Evolutionary conservation across 2,797 vertebrate species (phyloP).

Genomic region (Halcyon smyrnensis): DNA sequence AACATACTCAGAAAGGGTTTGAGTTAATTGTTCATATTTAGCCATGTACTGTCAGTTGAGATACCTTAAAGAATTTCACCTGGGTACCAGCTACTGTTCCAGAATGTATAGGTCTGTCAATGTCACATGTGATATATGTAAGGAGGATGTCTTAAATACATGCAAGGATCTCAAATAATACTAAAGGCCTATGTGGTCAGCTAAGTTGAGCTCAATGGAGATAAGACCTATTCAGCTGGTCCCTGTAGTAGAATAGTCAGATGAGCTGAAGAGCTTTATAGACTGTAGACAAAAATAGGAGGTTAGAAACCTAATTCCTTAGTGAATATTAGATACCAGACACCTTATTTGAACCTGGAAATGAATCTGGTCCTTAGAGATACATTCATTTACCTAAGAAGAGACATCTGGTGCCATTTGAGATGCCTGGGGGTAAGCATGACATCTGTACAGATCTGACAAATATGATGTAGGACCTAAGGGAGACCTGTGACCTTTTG

Average conservation of each 20-base stretch:
- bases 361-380: neutral
- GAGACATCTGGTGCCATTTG: neutral
- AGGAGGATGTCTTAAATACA: neutral
- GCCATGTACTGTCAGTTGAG: neutral
- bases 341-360: neutral
- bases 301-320: neutral
- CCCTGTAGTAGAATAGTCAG: neutral
- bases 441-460: neutral
- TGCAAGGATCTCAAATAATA: neutral
- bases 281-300: neutral
- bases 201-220: rapidly evolving
- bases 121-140: neutral
- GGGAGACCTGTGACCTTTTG: constrained; percentile 31
- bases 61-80: neutral
- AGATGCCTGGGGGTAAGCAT: neutral
- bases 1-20: neutral
- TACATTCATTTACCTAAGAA: neutral
- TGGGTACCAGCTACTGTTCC: neutral
- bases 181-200: neutral
- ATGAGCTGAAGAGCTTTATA: neutral
- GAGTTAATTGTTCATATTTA: neutral
- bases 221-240: neutral
- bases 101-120: neutral
- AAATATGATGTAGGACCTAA: neutral
- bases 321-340: neutral